Evolutionary conservation across 2,888 invertebrate species (phyloP).

Genomic region (Drosophila neotestacea): DNA sequence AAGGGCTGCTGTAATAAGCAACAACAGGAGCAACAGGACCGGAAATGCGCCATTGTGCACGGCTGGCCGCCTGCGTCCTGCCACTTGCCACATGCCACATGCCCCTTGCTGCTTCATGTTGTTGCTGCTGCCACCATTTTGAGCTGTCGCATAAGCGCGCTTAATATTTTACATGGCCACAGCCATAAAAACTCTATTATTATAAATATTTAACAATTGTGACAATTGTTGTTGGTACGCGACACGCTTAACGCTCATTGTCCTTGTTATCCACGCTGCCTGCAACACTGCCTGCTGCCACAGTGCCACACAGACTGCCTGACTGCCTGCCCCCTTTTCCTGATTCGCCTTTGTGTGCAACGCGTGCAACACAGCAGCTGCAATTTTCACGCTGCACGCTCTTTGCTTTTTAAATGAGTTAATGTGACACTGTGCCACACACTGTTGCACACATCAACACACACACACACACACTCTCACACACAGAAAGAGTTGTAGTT

Average conservation of each 20-base stretch:
- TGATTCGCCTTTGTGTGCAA: conserved; percentile 23
- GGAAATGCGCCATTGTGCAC: conserved; percentile 66
- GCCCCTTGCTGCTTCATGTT: neutral
- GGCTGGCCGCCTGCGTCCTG: conserved; percentile 47
- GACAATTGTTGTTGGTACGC: conserved; percentile 75
- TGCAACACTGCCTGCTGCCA: neutral
- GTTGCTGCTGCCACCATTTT: conserved; percentile 10
- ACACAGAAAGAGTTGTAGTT: neutral
- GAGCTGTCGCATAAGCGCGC: conserved; percentile 64
- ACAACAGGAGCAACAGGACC: conserved; percentile 25
- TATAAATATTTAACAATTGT: conserved; percentile 81
- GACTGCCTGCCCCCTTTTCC: neutral
- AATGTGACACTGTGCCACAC: conserved; percentile 54
- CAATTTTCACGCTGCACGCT: conserved; percentile 76
- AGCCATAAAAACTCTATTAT: conserved; percentile 74
- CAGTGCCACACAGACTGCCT: conserved; percentile 6
- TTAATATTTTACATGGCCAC: conserved; percentile 74
- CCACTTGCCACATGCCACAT: conserved; percentile 3
- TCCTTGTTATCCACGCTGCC: conserved; percentile 46
- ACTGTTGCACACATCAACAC: conserved; percentile 18
- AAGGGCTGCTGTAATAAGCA: neutral
- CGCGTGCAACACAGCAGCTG: conserved; percentile 65
- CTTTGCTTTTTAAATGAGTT: conserved; percentile 68
- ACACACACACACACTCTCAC: conserved; percentile 4
- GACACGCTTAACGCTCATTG: conserved; percentile 68